Base-by-base conservation (phyloP, 2,888 invertebrate species). In the Anthoptus insignis region DNA sequence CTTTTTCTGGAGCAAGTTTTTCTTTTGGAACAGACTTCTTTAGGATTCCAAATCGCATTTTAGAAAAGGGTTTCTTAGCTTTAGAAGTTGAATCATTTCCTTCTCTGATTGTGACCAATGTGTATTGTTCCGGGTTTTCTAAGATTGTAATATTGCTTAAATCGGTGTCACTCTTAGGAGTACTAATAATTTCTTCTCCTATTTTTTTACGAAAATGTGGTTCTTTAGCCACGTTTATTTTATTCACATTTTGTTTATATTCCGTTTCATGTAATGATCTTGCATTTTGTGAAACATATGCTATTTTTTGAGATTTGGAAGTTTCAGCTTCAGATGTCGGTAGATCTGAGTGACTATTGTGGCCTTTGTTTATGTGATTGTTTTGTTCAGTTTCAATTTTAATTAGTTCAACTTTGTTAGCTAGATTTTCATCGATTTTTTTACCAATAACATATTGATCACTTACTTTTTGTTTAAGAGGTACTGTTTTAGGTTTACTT, bases 391-490 rank as follows among this genome's bases (percentile, higher is more conserved):
- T 7, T 47, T 54, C 64, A 61, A 59, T 68, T 29, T 64, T 65
- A 37, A 37, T 8, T 3, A 47, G 34, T 67, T 64, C 56, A 29
- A 6, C 50, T 24, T 61, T 75, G 37, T 81, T 76, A 8, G 73
- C 69, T 53, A 90, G 75, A 65, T 81, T 79, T 65, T 83, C 79
- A 75, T 91, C 88, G 37, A 89, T 73, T 69, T 81, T 84, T 74
- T 90, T 90, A 1, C 82, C 86, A 24, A 85, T 76, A 2, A 73
- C 70, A 70, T 88, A 90, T 73, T 86, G 84, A 76, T 85, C 82
- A 74, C 82, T 81, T 14, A 91, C 80, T 82, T 86, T 89, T 73
- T 91, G 91, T 73, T 88, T 86, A 32, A 91, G 74, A 13, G 91
- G 75, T 9, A 91, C 78, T 45, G 83, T 73, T 79, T 84, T 90